Evolutionary conservation across 2,797 vertebrate genomes (phyloP), one percentile per base, ranked within the genome.

Genomic region (Pseudochirops cupreus): DNA sequence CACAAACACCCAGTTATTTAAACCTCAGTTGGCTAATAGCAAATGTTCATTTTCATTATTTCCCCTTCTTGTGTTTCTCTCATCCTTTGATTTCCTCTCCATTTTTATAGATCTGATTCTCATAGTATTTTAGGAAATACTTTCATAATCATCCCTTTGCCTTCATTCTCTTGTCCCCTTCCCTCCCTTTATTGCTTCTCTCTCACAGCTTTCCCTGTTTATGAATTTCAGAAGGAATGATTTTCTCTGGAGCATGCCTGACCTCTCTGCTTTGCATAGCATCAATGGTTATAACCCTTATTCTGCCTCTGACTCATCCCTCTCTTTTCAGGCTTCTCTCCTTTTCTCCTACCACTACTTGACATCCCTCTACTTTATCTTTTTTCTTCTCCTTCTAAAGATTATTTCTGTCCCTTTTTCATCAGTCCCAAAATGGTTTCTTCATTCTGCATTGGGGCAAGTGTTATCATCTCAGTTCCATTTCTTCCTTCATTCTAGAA

Each of bases 271-370:
- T 91, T 90, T 92, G 62, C 91, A 94, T 52, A 33, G 11, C 21
- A 1, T 90, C 50, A 93, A 54, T 74, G 91, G 50, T 59, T 24
- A 3, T 89, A 46, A 92, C 93, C 46, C 90, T 54, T 62, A 46
- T 0, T 93, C 7, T 4, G 92, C 26, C 90, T 95, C 54, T 57
- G 94, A 13, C 92, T 52, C 56, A 33, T 16, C 12, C 59, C 13
- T 91, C 12, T 93, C 92, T 26, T 14, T 58, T 94, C 29, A 74
- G 74, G 13, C 50, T 94, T 95, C 74, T 12, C 9, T 93, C 29
- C 52, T 13, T 53, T 56, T 52, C 39, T 1, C 33, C 28, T 14
- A 91, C 53, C 18, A 90, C 59, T 14, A 93, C 74, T 46, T 95
- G n/a, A 93, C 95, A 54, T 82, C 54, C 57, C 54, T 33, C 57